Conservation (phyloP, 2,888 invertebrate species). For the Mesopsocus fuscifrons region DNA sequence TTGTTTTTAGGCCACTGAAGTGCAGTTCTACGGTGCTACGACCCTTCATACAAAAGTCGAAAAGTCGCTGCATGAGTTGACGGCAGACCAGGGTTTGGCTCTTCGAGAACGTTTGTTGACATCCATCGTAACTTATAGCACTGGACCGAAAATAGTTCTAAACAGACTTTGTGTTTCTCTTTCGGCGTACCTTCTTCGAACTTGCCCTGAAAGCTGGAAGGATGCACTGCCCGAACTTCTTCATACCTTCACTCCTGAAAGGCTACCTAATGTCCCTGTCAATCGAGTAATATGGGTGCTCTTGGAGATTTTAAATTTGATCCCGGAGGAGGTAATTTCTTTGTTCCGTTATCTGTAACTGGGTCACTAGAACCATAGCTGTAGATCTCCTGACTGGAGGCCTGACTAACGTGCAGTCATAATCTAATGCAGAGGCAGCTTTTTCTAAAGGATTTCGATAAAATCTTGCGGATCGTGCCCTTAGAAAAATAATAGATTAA, state of each 20-base stretch:
- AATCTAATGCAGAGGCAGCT: too few species aligned
- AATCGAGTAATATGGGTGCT: constrained; percentile 45
- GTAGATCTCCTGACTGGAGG: too few species aligned
- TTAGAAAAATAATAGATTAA: too few species aligned
- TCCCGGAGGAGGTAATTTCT: constrained; percentile 51
- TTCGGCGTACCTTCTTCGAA: constrained; percentile 64
- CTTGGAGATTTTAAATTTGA: constrained; percentile 63
- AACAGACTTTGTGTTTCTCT: constrained; percentile 74
- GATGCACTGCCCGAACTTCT: constrained; percentile 59
- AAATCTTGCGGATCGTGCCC: too few species aligned
- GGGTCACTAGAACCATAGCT: too few species aligned
- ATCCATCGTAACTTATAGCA: constrained; percentile 52
- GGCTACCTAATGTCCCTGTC: constrained; percentile 35
- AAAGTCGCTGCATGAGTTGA: constrained; percentile 74
- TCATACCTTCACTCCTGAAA: constrained; percentile 33
- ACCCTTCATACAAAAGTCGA: constrained; percentile 76
- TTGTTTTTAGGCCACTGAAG: constrained; percentile 52
- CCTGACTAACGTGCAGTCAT: too few species aligned
- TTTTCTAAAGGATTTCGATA: too few species aligned
- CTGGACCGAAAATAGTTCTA: constrained; percentile 68
- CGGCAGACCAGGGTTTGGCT: constrained; percentile 54
- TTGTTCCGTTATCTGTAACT: too few species aligned
- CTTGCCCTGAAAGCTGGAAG: constrained; percentile 33
- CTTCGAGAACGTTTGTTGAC: constrained; percentile 60
- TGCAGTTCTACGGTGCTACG: constrained; percentile 86